phyloP scores from a whole-genome alignment of 2,113 vertebrate species.

The Buteo buteo region DNA sequence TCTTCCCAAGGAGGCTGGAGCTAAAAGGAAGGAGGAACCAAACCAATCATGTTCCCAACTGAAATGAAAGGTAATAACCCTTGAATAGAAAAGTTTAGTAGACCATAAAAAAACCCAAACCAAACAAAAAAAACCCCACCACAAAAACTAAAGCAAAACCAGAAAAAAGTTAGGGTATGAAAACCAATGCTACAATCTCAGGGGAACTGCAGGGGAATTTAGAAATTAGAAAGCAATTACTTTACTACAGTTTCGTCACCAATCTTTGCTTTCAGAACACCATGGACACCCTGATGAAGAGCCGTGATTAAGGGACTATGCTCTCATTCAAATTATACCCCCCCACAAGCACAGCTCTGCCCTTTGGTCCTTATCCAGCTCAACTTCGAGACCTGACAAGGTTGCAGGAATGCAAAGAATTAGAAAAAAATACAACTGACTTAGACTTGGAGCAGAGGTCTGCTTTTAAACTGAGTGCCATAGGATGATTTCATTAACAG shows the following conservation, averaged over 20 bases:
- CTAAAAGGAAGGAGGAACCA: constrained; percentile 1
- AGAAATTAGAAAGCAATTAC: not conserved
- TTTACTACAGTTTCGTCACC: not conserved
- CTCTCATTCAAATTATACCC: not conserved
- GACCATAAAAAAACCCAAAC: not conserved
- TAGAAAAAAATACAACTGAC: not conserved
- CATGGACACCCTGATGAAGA: not conserved
- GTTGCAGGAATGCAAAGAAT: not conserved
- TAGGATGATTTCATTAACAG: not conserved
- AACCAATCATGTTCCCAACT: not conserved
- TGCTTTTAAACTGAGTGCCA: not conserved
- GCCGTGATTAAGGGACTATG: not conserved
- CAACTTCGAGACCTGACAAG: not conserved
- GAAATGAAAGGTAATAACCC: not conserved
- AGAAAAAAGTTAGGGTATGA: not conserved
- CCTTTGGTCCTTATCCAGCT: not conserved
- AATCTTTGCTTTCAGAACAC: not conserved
- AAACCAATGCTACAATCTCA: not conserved
- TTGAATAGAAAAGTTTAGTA: not conserved
- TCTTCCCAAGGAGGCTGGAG: not conserved
- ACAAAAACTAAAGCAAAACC: not conserved
- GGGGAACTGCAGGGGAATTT: not conserved
- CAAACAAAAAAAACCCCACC: not conserved
- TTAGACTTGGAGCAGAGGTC: not conserved
- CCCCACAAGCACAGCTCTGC: not conserved